Percentiles rank a stretch among this genome's conserved stretches.
These are phyloP conservation scores for Galago senegalensis DNA, from an alignment of 2,797 vertebrate species.

Conservation along the genomic window DNA sequence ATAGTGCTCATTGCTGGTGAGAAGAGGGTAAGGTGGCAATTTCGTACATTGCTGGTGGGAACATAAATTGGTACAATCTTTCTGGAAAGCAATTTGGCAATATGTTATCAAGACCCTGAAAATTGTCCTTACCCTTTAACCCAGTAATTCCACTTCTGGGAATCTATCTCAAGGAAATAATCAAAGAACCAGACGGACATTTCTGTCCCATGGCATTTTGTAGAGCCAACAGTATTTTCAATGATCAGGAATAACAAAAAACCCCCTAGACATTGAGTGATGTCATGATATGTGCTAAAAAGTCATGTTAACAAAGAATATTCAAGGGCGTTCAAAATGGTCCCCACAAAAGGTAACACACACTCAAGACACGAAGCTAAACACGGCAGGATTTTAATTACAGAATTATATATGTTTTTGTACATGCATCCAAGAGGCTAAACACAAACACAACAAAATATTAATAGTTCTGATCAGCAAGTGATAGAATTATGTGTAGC, in stretches of 20 bases:
- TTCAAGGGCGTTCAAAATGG: neutral
- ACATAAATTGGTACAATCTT: conserved; percentile 80
- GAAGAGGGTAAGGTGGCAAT: conserved; percentile 75
- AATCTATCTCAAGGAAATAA: conserved; percentile 69
- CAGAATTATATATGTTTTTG: neutral
- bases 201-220: conserved; percentile 6
- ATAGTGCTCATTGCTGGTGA: conserved; percentile 74
- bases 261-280: neutral
- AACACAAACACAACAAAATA: conserved; percentile 22
- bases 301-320: neutral
- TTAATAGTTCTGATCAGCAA: conserved; percentile 18
- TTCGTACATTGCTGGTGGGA: conserved; percentile 79
- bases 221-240: neutral
- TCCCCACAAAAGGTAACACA: neutral
- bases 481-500: neutral
- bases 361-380: neutral
- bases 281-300: neutral
- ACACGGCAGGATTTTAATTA: neutral
- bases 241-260: neutral
- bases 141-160: conserved; percentile 75
- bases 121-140: conserved; percentile 78
- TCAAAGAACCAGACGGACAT: conserved; percentile 54
- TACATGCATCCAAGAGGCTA: neutral
- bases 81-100: conserved; percentile 79
- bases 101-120: conserved; percentile 83